Percentiles rank a stretch among this genome's conserved stretches.
phyloP scores from a whole-genome alignment of 2,797 vertebrate species.

The Aulostomus chinensis region DNA sequence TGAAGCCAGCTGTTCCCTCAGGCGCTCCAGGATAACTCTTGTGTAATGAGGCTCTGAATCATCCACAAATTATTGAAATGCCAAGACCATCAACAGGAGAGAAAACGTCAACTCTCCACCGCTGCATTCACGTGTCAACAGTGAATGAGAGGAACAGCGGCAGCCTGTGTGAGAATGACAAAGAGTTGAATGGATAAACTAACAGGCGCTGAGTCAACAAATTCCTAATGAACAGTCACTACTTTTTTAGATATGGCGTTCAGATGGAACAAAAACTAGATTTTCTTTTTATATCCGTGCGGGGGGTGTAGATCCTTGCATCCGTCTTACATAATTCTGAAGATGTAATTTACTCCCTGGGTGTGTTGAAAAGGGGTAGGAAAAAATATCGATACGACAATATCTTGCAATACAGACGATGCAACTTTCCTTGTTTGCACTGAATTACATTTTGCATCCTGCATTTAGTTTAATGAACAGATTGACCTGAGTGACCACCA shows the following conservation, averaged over 20 bases:
- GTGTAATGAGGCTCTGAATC: conserved; percentile 47
- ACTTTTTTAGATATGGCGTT: conserved; percentile 3
- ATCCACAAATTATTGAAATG: conserved; percentile 49
- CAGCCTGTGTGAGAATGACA: conserved; percentile 20
- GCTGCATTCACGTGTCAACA: conserved; percentile 9
- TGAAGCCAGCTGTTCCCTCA: conserved; percentile 40
- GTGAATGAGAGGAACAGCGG: conserved; percentile 36
- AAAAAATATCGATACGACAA: too few relatives aligned
- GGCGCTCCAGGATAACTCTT: conserved; percentile 42
- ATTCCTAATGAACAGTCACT: conserved; percentile 10
- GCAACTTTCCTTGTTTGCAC: too few relatives aligned
- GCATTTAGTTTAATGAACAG: too few relatives aligned
- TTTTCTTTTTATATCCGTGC: too few relatives aligned
- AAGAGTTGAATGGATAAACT: conserved; percentile 25
- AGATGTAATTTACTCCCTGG: too few relatives aligned
- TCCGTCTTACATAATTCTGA: too few relatives aligned
- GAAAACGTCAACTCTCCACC: conserved; percentile 28
- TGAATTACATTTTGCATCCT: too few relatives aligned
- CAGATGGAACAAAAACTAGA: background rate
- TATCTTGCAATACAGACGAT: too few relatives aligned
- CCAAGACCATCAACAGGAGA: conserved; percentile 37
- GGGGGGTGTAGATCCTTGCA: too few relatives aligned
- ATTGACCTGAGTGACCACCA: too few relatives aligned
- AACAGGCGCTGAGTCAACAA: conserved; percentile 24
- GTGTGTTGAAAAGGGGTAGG: too few relatives aligned